These are phyloP conservation scores for Cephalopachus bancanus DNA, from an alignment of 2,797 vertebrate genomes.

Conservation along the genomic window DNA sequence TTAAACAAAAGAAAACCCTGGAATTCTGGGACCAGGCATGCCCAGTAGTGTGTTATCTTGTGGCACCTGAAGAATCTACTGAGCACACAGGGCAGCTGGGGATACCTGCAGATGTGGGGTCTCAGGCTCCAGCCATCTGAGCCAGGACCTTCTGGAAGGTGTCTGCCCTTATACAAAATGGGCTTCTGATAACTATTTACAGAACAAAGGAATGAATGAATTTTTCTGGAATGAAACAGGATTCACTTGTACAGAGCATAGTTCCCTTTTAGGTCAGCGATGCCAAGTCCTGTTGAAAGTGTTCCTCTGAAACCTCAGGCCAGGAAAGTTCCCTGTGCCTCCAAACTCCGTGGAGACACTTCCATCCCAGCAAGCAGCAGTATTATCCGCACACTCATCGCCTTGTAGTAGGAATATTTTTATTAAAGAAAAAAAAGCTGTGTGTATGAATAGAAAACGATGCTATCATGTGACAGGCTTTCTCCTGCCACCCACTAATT, in stretches of 20 bases:
- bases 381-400: background rate
- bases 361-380: background rate
- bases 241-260: background rate
- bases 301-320: background rate
- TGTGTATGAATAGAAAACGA: constrained; percentile 61
- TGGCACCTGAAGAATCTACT: accelerated
- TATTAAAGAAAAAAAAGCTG: background rate
- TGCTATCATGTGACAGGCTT: constrained; percentile 52
- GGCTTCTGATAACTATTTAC: background rate
- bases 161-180: background rate
- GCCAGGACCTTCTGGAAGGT: background rate
- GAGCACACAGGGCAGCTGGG: accelerated
- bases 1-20: background rate
- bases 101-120: background rate
- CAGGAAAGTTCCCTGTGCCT: background rate
- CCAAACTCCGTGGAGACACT: background rate
- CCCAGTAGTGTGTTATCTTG: accelerated
- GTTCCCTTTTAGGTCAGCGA: background rate
- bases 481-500: constrained; percentile 81
- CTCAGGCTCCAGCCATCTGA: background rate
- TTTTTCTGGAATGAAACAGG: background rate
- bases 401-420: background rate
- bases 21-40: background rate
- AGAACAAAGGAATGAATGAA: background rate
- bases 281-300: background rate